phyloP scores from a whole-genome alignment of 2,797 vertebrate genomes.

The Hydrolagus colliei region DNA sequence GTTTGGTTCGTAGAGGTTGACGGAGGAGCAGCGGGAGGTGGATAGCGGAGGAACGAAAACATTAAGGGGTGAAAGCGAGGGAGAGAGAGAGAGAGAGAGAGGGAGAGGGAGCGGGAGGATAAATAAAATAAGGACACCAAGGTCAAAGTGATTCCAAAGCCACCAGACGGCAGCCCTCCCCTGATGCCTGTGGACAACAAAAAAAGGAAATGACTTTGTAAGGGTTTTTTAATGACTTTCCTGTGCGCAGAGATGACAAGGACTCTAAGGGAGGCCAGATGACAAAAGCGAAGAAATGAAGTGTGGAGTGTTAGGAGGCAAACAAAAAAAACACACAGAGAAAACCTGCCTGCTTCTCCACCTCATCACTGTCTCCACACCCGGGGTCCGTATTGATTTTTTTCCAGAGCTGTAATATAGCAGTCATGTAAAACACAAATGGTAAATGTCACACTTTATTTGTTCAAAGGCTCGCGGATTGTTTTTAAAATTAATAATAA shows the following conservation, averaged over 20 bases:
- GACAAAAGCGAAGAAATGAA: conserved; percentile 32
- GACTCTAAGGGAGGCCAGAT: conserved; percentile 31
- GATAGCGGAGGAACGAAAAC: not conserved
- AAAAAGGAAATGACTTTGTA: conserved; percentile 32
- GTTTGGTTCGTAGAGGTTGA: not conserved
- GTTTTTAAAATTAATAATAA: conserved; percentile 33
- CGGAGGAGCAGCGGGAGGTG: not conserved
- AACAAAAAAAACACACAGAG: conserved; percentile 23
- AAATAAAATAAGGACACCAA: conserved; percentile 36
- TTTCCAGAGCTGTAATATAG: conserved; percentile 32
- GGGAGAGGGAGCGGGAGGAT: conserved; percentile 36
- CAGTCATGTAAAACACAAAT: conserved; percentile 32
- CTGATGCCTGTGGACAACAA: conserved; percentile 30
- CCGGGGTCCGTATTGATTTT: conserved; percentile 3
- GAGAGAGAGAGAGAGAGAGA: conserved; percentile 41
- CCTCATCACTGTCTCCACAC: conserved; percentile 29
- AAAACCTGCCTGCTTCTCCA: conserved; percentile 20
- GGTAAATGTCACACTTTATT: conserved; percentile 32
- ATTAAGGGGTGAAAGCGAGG: not conserved
- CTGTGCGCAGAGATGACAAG: conserved; percentile 30
- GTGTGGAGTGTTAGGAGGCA: conserved; percentile 28
- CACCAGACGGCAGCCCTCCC: conserved; percentile 24
- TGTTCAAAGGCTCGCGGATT: conserved; percentile 30
- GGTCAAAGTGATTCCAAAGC: conserved; percentile 32
- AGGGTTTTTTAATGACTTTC: conserved; percentile 32